These are phyloP conservation scores for Hyphantria cunea DNA, from an alignment of 1,140 invertebrate species.

Conservation along the genomic window DNA sequence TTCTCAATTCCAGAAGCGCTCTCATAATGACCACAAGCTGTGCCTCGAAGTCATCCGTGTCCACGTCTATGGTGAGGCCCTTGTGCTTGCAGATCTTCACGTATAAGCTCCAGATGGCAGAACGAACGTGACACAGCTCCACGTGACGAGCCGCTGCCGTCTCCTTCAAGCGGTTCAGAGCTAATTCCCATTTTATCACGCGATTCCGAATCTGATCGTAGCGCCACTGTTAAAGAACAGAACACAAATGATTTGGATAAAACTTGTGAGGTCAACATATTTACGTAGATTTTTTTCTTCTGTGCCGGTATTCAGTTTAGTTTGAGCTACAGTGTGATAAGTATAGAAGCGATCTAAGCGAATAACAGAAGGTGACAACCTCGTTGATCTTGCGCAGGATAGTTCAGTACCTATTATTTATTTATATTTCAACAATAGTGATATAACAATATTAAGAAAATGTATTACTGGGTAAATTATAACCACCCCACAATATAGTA, in stretches of 20 bases:
- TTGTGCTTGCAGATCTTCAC: conserved; percentile 76
- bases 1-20: conserved; percentile 65
- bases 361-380: too few species aligned
- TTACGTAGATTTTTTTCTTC: too few species aligned
- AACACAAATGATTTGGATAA: not conserved
- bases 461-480: too few species aligned
- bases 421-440: too few species aligned
- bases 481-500: too few species aligned
- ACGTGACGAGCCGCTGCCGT: conserved; percentile 66
- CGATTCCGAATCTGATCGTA: conserved; percentile 71
- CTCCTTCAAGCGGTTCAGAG: conserved; percentile 71
- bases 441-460: too few species aligned
- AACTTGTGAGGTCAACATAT: too few species aligned
- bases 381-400: too few species aligned
- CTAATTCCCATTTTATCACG: conserved; percentile 76
- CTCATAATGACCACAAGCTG: conserved; percentile 76
- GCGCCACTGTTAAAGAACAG: conserved; percentile 55
- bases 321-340: too few species aligned
- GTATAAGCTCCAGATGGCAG: conserved; percentile 73
- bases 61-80: conserved; percentile 53
- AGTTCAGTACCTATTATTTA: too few species aligned
- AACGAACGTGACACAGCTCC: conserved; percentile 69
- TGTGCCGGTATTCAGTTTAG: too few species aligned
- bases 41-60: conserved; percentile 63
- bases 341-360: too few species aligned